Evolutionary conservation across 2,888 invertebrate species (phyloP).

Genomic region (Acleris cristana): DNA sequence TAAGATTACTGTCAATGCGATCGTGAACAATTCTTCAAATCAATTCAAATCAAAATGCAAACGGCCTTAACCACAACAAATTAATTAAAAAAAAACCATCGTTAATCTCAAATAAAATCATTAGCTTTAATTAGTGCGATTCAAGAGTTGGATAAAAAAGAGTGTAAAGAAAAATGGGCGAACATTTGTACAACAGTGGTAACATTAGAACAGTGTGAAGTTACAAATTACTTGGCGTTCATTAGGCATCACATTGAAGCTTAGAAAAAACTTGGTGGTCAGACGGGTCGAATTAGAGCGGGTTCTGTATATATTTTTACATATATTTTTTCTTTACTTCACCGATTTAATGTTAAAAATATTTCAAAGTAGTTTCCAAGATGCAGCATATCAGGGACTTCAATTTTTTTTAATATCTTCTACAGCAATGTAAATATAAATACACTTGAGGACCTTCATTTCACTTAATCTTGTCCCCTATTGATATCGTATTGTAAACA

Average conservation of each 20-base stretch:
- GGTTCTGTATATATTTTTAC: too few relatives aligned
- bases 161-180: constrained; percentile 45
- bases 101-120: constrained; percentile 15
- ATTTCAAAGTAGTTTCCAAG: too few relatives aligned
- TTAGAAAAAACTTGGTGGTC: not conserved
- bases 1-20: too few relatives aligned
- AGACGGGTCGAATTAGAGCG: not conserved
- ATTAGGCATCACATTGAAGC: constrained; percentile 61
- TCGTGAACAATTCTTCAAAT: too few relatives aligned
- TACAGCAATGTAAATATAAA: too few relatives aligned
- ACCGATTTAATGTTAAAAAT: too few relatives aligned
- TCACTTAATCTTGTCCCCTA: too few relatives aligned
- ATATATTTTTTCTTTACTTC: too few relatives aligned
- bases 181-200: constrained; percentile 45
- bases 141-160: constrained; percentile 38
- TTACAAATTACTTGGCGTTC: constrained; percentile 64
- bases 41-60: not conserved
- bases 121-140: constrained; percentile 32
- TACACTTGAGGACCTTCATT: too few relatives aligned
- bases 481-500: too few relatives aligned
- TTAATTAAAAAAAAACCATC: constrained; percentile 8
- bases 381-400: too few relatives aligned
- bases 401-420: too few relatives aligned
- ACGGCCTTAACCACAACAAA: not conserved
- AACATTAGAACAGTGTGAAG: constrained; percentile 55